Evolutionary conservation across 2,797 vertebrate species (phyloP).

Genomic region (Linurgus olivaceus): DNA sequence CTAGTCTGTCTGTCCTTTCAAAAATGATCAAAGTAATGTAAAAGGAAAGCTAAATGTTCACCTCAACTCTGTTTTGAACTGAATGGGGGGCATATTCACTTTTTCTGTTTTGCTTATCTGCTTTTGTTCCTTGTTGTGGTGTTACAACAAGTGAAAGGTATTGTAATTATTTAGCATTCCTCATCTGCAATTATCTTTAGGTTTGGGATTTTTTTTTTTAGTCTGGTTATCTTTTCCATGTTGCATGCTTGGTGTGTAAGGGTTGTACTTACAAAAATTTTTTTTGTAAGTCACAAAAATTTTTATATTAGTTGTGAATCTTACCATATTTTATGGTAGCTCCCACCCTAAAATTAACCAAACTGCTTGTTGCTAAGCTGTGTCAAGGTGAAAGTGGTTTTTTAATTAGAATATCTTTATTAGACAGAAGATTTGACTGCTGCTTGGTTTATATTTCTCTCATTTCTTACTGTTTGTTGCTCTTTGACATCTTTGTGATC

Average conservation of each 20-base stretch:
- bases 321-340: not conserved
- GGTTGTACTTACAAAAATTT: not conserved
- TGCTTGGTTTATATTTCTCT: not conserved
- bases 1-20: not conserved
- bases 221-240: not conserved
- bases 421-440: not conserved
- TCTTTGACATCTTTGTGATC: not conserved
- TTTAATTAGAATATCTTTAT: not conserved
- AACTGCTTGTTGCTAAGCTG: not conserved
- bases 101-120: slow-evolving; percentile 24
- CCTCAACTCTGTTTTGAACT: not conserved
- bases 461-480: not conserved
- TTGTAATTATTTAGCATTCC: slow-evolving; percentile 23
- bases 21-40: slow-evolving; percentile 41
- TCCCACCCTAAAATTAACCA: not conserved
- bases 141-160: not conserved
- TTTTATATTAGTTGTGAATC: not conserved
- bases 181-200: not conserved
- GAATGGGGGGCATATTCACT: not conserved
- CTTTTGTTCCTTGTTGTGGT: slow-evolving; percentile 2
- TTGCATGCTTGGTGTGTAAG: not conserved
- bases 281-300: not conserved
- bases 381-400: not conserved
- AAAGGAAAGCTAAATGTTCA: not conserved
- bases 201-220: not conserved